Conservation (phyloP, 1,140 invertebrate genomes). For the Trichonephila inaurata region DNA sequence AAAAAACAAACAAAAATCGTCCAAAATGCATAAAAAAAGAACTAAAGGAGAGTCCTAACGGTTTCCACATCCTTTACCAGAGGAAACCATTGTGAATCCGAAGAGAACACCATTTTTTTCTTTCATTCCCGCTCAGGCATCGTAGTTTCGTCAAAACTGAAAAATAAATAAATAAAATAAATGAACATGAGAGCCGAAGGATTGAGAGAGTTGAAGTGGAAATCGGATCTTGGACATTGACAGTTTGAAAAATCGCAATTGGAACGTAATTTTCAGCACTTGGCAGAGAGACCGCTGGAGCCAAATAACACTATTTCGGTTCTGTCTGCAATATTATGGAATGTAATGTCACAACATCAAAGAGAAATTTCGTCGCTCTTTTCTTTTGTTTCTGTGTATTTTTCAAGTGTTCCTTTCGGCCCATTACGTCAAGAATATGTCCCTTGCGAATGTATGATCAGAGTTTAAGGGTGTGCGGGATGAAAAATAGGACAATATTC, state of each 20-base stretch:
- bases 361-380: background rate
- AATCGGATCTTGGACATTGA: conserved; percentile 47
- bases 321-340: conserved; percentile 17
- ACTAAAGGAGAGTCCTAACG: background rate
- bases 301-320: conserved; percentile 54
- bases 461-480: background rate
- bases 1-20: background rate
- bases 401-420: background rate
- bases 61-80: conserved; percentile 18
- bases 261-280: conserved; percentile 49
- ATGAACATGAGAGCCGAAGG: conserved; percentile 6
- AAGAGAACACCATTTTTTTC: background rate
- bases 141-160: conserved; percentile 38
- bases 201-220: conserved; percentile 30
- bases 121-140: background rate
- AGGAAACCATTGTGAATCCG: conserved; percentile 7
- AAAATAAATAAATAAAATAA: conserved; percentile 29
- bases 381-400: conserved; percentile 36
- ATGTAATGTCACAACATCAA: conserved; percentile 45
- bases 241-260: conserved; percentile 69
- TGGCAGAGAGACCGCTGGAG: background rate
- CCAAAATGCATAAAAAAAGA: background rate
- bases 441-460: conserved; percentile 3
- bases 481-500: background rate
- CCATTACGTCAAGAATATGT: conserved; percentile 41